A percentile compares a stretch with the other conserved stretches of the same genome.
These are phyloP conservation scores for Argyresthia albistria DNA, from an alignment of 2,888 invertebrate genomes.

Conservation along the genomic window DNA sequence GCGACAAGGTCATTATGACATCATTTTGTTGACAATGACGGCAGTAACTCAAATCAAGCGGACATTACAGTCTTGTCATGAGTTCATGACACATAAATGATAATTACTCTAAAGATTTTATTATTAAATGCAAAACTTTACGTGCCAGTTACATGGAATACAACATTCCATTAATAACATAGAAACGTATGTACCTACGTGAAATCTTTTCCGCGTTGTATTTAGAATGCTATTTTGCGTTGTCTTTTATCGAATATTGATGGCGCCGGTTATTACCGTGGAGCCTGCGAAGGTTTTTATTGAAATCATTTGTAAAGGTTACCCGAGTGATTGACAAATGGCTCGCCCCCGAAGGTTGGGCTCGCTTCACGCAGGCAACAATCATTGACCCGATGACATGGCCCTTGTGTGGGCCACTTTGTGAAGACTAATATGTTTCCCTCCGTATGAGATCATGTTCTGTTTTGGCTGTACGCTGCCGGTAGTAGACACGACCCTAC, in stretches of 20 bases:
- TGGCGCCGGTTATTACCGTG: slow-evolving; percentile 14
- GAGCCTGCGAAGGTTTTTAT: slow-evolving; percentile 25
- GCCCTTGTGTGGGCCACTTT: not conserved
- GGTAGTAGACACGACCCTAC: too few relatives aligned
- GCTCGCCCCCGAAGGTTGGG: slow-evolving; percentile 40
- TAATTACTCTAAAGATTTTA: too few relatives aligned
- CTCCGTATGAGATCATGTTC: too few relatives aligned
- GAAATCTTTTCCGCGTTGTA: too few relatives aligned
- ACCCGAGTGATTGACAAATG: slow-evolving; percentile 61
- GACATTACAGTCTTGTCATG: too few relatives aligned
- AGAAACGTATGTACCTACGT: too few relatives aligned
- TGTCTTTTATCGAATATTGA: slow-evolving; percentile 26
- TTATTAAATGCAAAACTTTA: not conserved
- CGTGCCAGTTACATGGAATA: too few relatives aligned
- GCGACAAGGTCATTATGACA: slow-evolving; percentile 46
- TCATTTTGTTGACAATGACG: slow-evolving; percentile 18
- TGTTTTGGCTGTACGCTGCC: too few relatives aligned
- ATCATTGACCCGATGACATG: slow-evolving; percentile 31
- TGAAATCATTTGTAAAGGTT: slow-evolving; percentile 39
- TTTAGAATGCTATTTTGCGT: too few relatives aligned
- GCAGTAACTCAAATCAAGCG: not conserved
- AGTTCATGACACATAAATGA: too few relatives aligned
- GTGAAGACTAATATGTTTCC: too few relatives aligned
- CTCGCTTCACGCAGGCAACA: slow-evolving; percentile 33
- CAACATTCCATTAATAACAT: too few relatives aligned